Evolutionary conservation across 2,797 vertebrate species (phyloP).

Genomic region (Spinibarbus caldwelli): DNA sequence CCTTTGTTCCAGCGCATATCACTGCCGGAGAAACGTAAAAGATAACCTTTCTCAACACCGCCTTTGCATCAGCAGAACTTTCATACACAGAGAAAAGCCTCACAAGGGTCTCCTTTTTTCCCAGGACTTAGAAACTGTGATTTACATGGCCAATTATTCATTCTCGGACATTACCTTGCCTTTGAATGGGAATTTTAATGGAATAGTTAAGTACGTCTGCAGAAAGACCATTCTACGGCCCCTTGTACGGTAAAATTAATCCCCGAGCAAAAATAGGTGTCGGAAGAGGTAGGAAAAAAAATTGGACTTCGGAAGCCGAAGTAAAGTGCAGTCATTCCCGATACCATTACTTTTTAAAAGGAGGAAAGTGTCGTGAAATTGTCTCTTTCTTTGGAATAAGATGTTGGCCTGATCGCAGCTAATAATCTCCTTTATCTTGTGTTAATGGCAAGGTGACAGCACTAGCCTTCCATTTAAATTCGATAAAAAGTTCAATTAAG

Average conservation of each 20-base stretch:
- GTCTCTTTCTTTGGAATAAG: constrained; percentile 74
- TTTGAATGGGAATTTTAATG: constrained; percentile 99
- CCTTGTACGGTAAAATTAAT: constrained; percentile 98
- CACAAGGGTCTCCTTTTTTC: constrained; percentile 83
- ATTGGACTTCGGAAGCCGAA: constrained; percentile 83
- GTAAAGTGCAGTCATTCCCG: constrained; percentile 81
- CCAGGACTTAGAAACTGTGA: constrained; percentile 97
- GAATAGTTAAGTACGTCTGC: constrained; percentile 95
- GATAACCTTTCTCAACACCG: constrained; percentile 75
- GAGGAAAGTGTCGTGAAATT: constrained; percentile 70
- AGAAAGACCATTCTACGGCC: constrained; percentile 84
- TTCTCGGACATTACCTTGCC: constrained; percentile 94
- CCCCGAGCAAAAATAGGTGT: constrained; percentile 97
- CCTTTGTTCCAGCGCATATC: constrained; percentile 99
- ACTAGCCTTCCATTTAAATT: constrained; percentile 78
- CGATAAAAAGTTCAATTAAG: constrained; percentile 78
- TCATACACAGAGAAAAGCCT: constrained; percentile 73
- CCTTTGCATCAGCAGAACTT: constrained; percentile 91
- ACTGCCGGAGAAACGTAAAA: constrained; percentile 75
- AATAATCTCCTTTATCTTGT: constrained; percentile 80
- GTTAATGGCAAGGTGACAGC: constrained; percentile 75
- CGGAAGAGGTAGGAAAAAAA: constrained; percentile 84
- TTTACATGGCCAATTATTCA: constrained; percentile 99
- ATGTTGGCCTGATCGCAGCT: constrained; percentile 73
- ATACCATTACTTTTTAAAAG: constrained; percentile 77